Evolutionary conservation across 2,113 vertebrate species (phyloP).

Genomic region (Suricata suricatta): DNA sequence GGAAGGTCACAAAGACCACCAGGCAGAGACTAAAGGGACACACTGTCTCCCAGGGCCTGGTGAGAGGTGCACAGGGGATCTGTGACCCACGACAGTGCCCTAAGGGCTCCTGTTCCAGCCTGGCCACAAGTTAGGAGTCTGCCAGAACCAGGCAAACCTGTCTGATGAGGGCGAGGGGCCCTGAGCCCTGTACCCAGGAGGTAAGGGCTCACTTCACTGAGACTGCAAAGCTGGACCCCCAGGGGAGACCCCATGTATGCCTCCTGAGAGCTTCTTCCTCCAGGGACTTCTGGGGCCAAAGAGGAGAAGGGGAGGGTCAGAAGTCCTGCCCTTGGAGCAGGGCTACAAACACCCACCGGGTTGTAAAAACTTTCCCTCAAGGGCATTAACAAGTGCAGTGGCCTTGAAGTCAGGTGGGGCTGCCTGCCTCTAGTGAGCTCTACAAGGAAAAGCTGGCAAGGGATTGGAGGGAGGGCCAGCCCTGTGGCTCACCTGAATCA

Average conservation of each 20-base stretch:
- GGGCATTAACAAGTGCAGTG: not conserved
- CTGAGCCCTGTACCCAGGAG: not conserved
- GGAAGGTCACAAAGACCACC: not conserved
- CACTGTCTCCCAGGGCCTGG: not conserved
- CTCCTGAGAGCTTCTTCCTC: not conserved
- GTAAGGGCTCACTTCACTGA: not conserved
- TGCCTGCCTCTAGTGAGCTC: not conserved
- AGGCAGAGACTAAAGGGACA: not conserved
- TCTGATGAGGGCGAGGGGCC: not conserved
- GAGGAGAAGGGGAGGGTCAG: not conserved
- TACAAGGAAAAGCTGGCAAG: not conserved
- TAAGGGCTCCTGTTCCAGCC: not conserved
- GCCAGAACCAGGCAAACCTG: fast-evolving
- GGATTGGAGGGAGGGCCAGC: no score
- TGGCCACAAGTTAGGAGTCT: not conserved
- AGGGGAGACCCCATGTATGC: fast-evolving
- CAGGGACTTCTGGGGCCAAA: not conserved
- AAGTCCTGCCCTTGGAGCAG: not conserved
- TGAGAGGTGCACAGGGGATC: not conserved
- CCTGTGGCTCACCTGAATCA: not conserved
- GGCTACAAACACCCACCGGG: fast-evolving
- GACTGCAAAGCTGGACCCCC: not conserved
- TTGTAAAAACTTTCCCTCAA: not conserved
- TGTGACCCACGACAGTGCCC: not conserved
- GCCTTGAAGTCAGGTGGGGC: not conserved